phyloP scores from a whole-genome alignment of 1,140 invertebrate genomes.

The Hyles vespertilio region DNA sequence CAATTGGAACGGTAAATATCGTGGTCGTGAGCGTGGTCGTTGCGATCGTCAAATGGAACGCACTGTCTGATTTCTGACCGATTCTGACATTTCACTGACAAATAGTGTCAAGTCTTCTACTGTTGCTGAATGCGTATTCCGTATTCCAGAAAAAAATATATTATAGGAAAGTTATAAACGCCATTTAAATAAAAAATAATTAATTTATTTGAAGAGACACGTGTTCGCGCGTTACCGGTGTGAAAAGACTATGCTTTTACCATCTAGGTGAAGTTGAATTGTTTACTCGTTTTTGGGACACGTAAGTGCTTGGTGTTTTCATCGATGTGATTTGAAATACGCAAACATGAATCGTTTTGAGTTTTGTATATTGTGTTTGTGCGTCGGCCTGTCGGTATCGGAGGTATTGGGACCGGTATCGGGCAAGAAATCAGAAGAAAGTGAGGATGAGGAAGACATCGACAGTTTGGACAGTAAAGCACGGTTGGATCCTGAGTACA shows the following conservation, averaged over 20 bases:
- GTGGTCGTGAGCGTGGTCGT: no score
- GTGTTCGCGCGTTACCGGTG: slow-evolving; percentile 6
- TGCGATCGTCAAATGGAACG: no score
- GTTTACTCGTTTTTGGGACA: slow-evolving; percentile 37
- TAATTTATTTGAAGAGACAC: neutral
- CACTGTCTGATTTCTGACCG: no score
- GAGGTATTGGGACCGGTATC: slow-evolving; percentile 54
- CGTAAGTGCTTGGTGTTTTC: slow-evolving; percentile 43
- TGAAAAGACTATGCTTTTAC: neutral
- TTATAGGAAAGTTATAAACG: no score
- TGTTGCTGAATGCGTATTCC: neutral
- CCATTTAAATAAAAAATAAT: no score
- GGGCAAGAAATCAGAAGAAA: slow-evolving; percentile 35
- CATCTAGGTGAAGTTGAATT: neutral
- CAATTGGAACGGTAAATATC: no score
- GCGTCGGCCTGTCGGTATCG: slow-evolving; percentile 35
- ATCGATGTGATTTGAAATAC: slow-evolving; percentile 12
- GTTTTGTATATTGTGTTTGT: slow-evolving; percentile 46
- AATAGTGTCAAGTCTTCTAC: neutral
- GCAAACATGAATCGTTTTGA: slow-evolving; percentile 42
- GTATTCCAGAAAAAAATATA: neutral
- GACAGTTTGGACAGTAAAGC: slow-evolving; percentile 25
- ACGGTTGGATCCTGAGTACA: slow-evolving; percentile 27
- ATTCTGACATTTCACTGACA: no score
- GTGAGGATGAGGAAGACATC: slow-evolving; percentile 39